phyloP scores from a whole-genome alignment of 2,797 vertebrate species.

The Atherinosoma microstoma region DNA sequence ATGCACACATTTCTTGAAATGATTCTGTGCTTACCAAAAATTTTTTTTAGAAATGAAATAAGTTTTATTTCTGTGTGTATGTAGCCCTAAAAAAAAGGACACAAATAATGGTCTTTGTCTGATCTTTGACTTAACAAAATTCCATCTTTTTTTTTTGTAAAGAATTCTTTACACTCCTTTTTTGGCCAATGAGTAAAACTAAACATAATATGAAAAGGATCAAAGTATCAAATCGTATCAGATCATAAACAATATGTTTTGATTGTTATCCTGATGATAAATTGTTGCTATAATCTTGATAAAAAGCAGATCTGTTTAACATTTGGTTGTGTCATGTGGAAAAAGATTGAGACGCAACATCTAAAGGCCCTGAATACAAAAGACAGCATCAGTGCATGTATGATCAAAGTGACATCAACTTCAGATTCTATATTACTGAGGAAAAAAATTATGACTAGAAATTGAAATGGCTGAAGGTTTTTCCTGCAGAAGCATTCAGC shows the following conservation, averaged over 20 bases:
- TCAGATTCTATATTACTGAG: neutral
- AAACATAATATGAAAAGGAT: neutral
- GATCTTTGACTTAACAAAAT: no score
- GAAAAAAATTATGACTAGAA: neutral
- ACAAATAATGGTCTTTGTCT: no score
- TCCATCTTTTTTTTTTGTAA: neutral
- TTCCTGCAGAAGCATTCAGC: constrained; percentile 2
- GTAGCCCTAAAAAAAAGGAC: no score
- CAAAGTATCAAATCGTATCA: no score
- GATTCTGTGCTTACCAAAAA: no score
- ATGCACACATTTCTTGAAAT: no score
- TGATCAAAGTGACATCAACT: neutral
- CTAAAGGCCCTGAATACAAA: neutral
- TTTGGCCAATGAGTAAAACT: neutral
- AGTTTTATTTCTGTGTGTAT: no score
- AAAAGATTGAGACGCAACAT: neutral
- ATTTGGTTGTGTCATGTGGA: neutral
- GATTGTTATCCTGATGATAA: neutral
- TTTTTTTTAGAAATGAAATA: no score
- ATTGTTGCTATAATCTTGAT: neutral
- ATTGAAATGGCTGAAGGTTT: constrained; percentile 32
- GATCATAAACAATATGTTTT: no score
- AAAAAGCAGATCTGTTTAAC: neutral
- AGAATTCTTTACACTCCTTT: no score
- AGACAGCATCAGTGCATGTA: neutral